Percentiles rank a stretch among this genome's conserved stretches.
Evolutionary conservation across 2,797 vertebrate species (phyloP).

Genomic region (Balearica regulorum): DNA sequence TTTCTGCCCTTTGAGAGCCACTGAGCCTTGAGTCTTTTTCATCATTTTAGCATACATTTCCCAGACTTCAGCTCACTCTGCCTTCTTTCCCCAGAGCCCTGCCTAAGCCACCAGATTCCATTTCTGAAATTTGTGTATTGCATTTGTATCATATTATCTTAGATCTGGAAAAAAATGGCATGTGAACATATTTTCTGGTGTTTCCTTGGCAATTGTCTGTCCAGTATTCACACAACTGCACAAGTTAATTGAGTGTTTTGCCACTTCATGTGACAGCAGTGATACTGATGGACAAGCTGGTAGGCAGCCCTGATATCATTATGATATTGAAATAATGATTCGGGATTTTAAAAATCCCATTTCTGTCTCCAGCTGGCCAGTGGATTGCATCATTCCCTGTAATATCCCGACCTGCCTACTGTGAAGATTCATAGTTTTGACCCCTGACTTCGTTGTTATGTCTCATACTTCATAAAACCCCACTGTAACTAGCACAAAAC

Average conservation of each 20-base stretch:
- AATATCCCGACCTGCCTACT: background rate
- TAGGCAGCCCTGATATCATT: background rate
- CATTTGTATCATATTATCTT: background rate
- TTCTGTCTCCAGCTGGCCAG: constrained; percentile 4
- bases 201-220: constrained; percentile 14
- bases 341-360: background rate
- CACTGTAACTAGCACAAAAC: constrained; percentile 49
- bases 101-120: background rate
- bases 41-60: background rate
- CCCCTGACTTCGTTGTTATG: background rate
- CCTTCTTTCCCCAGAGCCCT: background rate
- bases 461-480: background rate
- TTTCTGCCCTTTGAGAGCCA: background rate
- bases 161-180: background rate
- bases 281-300: background rate
- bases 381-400: background rate
- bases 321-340: background rate
- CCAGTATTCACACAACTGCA: background rate
- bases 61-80: background rate
- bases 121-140: background rate
- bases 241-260: background rate
- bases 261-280: background rate
- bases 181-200: background rate
- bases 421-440: constrained; percentile 36
- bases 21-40: background rate